Conservation (phyloP, 1,140 invertebrate species). For the Penaeus chinensis region DNA sequence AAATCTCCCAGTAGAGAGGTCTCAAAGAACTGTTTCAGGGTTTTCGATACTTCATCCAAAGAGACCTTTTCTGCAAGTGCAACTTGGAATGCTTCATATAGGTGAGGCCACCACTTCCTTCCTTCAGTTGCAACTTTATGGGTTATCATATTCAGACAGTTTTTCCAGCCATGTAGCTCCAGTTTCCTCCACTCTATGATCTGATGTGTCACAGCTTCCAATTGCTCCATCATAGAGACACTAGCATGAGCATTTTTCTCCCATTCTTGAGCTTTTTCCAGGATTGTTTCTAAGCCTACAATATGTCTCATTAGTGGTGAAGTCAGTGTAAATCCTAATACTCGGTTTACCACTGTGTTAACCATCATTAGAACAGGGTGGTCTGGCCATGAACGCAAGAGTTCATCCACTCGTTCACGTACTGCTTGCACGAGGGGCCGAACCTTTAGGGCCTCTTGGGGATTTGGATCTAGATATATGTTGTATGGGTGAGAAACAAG, state of each 20-base stretch:
- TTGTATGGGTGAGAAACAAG: conserved; percentile 72
- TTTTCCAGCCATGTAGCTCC: conserved; percentile 89
- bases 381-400: conserved; percentile 89
- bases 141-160: conserved; percentile 75
- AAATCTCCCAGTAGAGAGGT: conserved; percentile 87
- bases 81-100: conserved; percentile 55
- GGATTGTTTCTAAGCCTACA: conserved; percentile 88
- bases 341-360: conserved; percentile 78
- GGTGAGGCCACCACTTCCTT: conserved; percentile 58
- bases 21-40: conserved; percentile 86
- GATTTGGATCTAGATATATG: conserved; percentile 89
- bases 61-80: conserved; percentile 69
- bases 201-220: conserved; percentile 79
- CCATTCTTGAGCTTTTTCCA: conserved; percentile 76
- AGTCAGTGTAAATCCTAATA: conserved; percentile 82
- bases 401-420: conserved; percentile 73
- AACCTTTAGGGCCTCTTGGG: conserved; percentile 81
- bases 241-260: conserved; percentile 69
- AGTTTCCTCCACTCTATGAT: conserved; percentile 92
- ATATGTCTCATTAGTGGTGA: conserved; percentile 89
- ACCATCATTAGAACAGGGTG: conserved; percentile 85
- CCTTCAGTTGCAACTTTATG: conserved; percentile 65
- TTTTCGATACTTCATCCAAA: conserved; percentile 65
- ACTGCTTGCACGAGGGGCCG: conserved; percentile 77
- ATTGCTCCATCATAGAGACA: conserved; percentile 82